Evolutionary conservation across 2,113 vertebrate genomes (phyloP).

Genomic region (Notechis scutatus): DNA sequence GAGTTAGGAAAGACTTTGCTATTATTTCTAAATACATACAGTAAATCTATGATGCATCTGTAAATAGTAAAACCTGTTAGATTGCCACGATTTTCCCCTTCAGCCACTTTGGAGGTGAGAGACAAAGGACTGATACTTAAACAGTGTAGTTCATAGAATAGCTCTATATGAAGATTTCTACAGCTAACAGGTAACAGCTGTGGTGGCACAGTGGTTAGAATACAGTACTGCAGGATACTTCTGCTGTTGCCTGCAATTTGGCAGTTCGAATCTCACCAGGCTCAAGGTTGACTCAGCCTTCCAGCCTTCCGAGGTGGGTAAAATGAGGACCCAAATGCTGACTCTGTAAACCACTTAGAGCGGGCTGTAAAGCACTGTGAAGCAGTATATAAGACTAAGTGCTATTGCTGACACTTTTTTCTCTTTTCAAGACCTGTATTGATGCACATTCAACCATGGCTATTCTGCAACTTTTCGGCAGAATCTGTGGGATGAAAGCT

Average conservation of each 20-base stretch:
- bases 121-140: background rate
- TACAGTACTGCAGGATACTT: too few species aligned
- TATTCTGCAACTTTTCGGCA: background rate
- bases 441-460: background rate
- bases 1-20: background rate
- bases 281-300: too few species aligned
- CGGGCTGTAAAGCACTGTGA: too few species aligned
- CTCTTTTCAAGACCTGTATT: background rate
- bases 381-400: too few species aligned
- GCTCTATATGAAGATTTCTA: background rate
- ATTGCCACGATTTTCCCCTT: background rate
- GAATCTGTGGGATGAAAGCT: background rate
- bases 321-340: too few species aligned
- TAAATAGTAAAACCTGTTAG: background rate
- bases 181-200: background rate
- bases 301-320: too few species aligned
- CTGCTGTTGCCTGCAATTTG: too few species aligned
- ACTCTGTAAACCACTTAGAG: too few species aligned
- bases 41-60: background rate
- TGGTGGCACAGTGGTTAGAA: too few species aligned
- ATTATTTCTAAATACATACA: background rate
- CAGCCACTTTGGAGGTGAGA: background rate
- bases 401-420: background rate
- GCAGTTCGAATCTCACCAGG: too few species aligned
- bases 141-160: background rate